Evolutionary conservation across 64 coral and sea anemone species (phyloP), one percentile per base, ranked within the genome.

Genomic region (Anthopleura sola): DNA sequence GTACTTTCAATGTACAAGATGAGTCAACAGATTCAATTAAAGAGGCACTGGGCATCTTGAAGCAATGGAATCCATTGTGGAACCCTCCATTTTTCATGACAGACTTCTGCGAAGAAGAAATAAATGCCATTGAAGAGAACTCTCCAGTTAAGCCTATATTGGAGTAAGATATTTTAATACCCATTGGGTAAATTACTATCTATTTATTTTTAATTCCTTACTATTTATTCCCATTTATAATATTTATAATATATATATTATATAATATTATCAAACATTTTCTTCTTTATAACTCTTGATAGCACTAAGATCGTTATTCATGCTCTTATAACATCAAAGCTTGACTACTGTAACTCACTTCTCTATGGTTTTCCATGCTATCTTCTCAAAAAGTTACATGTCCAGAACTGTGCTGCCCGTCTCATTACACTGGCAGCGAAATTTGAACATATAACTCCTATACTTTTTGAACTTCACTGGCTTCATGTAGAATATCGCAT

Each of bases 21-120:
- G 90, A 92, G 36, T 34, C 29, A 14, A 92, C 84, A 39, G 79
- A 92, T 34, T 38, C 90, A 64, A 92, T 87, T 33, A 84, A 75
- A 37, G 85, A 92, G 66, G 90, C 85, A 60, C 47, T 92, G 20
- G 18, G 77, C 20, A 86, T 91, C 39, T 24, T 86, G 28, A 86
- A 91, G 49, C 36, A 87, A 18, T 92, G 90, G 85, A 92, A 88
- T 49, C 85, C 66, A 8, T 34, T 46, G 18, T 92, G 81, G 90
- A 71, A 36, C 28, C 90, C 85, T 32, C 10, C 75, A 83, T 89
- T 31, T 46, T 88, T 83, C 62, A 89, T 89, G 78, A 71, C 79
- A 39, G 87, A 89, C 80, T 89, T 82, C 23, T 46, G 87, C 46
- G 87, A 82, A 37, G 56, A 82, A 37, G 87, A 89, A 74, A 68